A percentile compares a stretch with the other conserved stretches of the same genome.
Evolutionary conservation across 2,797 vertebrate species (phyloP).

Genomic region (Bothrops alternatus): DNA sequence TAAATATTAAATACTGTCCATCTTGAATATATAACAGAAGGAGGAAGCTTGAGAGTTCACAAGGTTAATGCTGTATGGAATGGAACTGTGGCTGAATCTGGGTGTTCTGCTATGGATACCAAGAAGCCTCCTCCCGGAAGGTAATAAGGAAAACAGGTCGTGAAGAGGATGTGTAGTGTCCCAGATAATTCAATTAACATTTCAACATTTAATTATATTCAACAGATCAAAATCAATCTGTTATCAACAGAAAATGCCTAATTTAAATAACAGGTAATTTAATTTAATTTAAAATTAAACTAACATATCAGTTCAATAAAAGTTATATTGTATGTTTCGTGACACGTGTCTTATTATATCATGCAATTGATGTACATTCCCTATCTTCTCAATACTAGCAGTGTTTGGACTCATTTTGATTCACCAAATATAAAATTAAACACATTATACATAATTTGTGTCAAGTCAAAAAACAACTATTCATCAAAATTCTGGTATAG

Average conservation of each 20-base stretch:
- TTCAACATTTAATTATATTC: constrained; percentile 3
- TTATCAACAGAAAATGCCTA: background rate
- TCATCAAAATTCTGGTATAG: background rate
- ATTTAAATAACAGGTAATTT: constrained; percentile 11
- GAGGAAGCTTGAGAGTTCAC: no score
- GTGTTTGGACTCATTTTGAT: background rate
- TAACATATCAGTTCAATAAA: constrained; percentile 5
- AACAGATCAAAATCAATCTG: background rate
- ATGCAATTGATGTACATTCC: background rate
- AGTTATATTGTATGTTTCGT: background rate
- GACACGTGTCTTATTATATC: background rate
- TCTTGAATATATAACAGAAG: no score
- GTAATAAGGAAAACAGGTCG: no score
- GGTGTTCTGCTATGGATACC: no score
- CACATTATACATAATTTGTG: background rate
- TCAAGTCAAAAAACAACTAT: background rate
- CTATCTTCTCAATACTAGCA: background rate
- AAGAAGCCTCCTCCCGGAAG: no score
- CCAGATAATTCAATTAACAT: background rate
- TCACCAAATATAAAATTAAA: background rate
- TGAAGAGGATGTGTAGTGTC: no score
- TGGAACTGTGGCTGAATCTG: no score
- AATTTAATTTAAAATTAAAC: constrained; percentile 25
- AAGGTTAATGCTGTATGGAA: no score
- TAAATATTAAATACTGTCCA: no score